A percentile compares a stretch with the other conserved stretches of the same genome.
Conservation (phyloP, 2,888 invertebrate genomes). For the Apamea anceps region DNA sequence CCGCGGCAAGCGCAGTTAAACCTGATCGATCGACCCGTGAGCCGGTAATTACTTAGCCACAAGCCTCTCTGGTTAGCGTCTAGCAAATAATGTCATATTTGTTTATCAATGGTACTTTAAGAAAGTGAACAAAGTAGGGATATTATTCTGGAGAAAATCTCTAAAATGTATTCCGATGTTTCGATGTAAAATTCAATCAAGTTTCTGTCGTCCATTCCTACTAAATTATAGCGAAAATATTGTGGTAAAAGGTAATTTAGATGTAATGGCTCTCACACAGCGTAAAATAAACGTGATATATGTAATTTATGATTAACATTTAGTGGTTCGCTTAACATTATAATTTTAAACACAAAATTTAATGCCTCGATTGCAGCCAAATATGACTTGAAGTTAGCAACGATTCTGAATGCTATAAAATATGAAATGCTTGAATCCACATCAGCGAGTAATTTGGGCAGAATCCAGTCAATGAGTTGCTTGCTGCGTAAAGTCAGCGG, state of each 20-base stretch:
- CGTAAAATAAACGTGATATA: constrained; percentile 47
- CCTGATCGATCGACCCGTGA: too few relatives aligned
- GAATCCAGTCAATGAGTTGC: neutral
- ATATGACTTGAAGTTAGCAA: constrained; percentile 3
- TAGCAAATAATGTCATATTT: neutral
- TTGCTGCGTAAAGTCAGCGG: constrained; percentile 27
- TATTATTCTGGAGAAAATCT: neutral
- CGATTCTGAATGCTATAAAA: neutral
- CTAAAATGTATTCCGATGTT: neutral
- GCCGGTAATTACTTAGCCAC: too few relatives aligned
- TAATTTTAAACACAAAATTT: neutral
- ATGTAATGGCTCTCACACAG: constrained; percentile 36
- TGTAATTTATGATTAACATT: constrained; percentile 12
- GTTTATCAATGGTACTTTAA: neutral
- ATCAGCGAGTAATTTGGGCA: neutral
- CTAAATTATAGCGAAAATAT: constrained; percentile 18
- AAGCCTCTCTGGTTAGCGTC: neutral
- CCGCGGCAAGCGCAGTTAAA: too few relatives aligned
- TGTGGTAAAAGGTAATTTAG: constrained; percentile 29
- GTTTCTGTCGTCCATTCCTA: constrained; percentile 38
- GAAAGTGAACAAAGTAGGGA: neutral
- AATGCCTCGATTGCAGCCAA: neutral
- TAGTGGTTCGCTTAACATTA: constrained; percentile 5
- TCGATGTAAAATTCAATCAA: constrained; percentile 1
- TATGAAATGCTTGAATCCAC: neutral